Evolutionary conservation across 1,140 invertebrate genomes (phyloP).

Genomic region (Hylaeus volcanicus): DNA sequence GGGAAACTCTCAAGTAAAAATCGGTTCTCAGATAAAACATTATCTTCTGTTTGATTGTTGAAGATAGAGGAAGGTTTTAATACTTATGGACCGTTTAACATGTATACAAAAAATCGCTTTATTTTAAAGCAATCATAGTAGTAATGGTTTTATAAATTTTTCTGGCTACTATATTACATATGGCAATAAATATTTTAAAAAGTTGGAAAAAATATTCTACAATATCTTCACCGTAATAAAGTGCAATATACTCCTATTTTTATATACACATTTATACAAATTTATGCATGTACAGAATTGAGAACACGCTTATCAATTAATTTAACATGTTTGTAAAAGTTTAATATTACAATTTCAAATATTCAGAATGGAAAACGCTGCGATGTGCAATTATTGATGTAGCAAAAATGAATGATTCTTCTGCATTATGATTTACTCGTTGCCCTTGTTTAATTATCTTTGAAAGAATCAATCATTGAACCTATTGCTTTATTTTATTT

Average conservation of each 20-base stretch:
- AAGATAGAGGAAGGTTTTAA: slow-evolving; percentile 12
- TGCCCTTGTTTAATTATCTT: slow-evolving; percentile 9
- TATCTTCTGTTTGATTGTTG: not conserved
- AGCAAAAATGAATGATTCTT: slow-evolving; percentile 10
- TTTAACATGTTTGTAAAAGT: slow-evolving; percentile 41
- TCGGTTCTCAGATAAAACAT: not conserved
- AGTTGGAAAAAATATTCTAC: slow-evolving; percentile 46
- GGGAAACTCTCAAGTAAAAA: not conserved
- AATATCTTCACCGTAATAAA: slow-evolving; percentile 37
- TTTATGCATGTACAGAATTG: slow-evolving; percentile 38
- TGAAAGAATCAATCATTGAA: slow-evolving; percentile 9
- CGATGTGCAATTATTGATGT: slow-evolving; percentile 1
- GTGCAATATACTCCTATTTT: slow-evolving; percentile 19
- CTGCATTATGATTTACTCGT: slow-evolving; percentile 8
- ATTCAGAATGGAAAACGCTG: slow-evolving; percentile 1
- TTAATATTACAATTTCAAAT: slow-evolving; percentile 31
- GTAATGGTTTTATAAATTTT: slow-evolving; percentile 41
- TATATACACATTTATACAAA: slow-evolving; percentile 48
- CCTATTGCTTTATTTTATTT: slow-evolving; percentile 33
- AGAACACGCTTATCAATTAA: slow-evolving; percentile 37
- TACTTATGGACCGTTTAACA: slow-evolving; percentile 26
- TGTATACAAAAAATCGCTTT: slow-evolving; percentile 55
- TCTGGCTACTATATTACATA: slow-evolving; percentile 36
- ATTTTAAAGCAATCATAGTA: slow-evolving; percentile 50
- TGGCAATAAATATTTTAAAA: slow-evolving; percentile 54